phyloP scores from a whole-genome alignment of 1,140 invertebrate genomes.

The Drosophila seguyi region DNA sequence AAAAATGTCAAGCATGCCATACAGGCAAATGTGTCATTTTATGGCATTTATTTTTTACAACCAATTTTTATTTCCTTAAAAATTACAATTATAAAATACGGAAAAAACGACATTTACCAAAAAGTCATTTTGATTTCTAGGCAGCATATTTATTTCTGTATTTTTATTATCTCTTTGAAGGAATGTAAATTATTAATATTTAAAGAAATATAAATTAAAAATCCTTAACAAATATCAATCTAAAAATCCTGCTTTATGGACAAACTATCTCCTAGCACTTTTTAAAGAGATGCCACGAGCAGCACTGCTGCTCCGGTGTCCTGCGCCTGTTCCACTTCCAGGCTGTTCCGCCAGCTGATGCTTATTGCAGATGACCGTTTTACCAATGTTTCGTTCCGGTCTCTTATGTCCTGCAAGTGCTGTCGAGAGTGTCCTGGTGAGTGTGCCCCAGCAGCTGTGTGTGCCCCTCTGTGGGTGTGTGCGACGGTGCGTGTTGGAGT shows the following conservation, averaged over 20 bases:
- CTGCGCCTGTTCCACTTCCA: conserved; percentile 40
- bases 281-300: neutral
- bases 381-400: conserved; percentile 73
- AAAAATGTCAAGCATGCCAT: conserved; percentile 3
- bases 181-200: neutral
- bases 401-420: conserved; percentile 19
- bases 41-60: conserved; percentile 7
- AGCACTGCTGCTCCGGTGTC: conserved; percentile 12
- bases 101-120: too few species aligned
- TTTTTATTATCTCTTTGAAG: too few species aligned
- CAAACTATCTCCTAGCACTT: too few species aligned
- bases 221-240: rapidly evolving
- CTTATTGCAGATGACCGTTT: conserved; percentile 81
- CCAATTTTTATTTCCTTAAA: conserved; percentile 4
- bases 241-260: neutral
- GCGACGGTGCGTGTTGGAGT: conserved; percentile 77
- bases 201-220: neutral
- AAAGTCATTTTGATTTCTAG: neutral
- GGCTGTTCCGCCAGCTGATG: conserved; percentile 55
- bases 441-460: conserved; percentile 9
- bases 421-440: conserved; percentile 5
- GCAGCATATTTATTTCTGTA: neutral
- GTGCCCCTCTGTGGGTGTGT: conserved; percentile 17
- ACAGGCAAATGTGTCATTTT: conserved; percentile 4
- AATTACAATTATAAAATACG: neutral